A percentile compares a stretch with the other conserved stretches of the same genome.
These are phyloP conservation scores for Diarsia brunnea DNA, from an alignment of 2,888 invertebrate genomes.

Conservation along the genomic window DNA sequence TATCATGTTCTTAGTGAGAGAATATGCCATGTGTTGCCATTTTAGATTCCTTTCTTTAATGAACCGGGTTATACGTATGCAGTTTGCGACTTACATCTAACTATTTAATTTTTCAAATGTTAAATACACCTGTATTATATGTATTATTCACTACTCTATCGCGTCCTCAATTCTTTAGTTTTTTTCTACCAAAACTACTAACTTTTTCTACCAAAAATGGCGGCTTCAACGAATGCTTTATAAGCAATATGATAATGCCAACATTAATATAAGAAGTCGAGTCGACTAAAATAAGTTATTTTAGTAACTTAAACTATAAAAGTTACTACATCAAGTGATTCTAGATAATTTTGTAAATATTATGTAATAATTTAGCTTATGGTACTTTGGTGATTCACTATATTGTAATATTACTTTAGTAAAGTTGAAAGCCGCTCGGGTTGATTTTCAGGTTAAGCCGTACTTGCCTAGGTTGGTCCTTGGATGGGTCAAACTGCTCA, in stretches of 20 bases:
- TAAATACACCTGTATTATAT: no score
- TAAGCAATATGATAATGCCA: slow-evolving; percentile 44
- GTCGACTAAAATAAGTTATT: slow-evolving; percentile 42
- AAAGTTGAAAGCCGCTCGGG: no score
- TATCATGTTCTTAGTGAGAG: no score
- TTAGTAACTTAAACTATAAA: slow-evolving; percentile 41
- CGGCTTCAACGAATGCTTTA: slow-evolving; percentile 32
- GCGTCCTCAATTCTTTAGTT: no score
- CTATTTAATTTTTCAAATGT: no score
- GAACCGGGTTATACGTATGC: no score
- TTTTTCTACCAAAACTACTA: no score
- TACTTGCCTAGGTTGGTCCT: neutral
- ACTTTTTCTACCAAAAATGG: neutral
- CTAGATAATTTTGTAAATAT: slow-evolving; percentile 64
- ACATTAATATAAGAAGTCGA: slow-evolving; percentile 48
- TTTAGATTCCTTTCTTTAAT: no score
- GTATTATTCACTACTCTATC: no score
- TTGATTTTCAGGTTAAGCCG: no score
- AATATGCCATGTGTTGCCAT: no score
- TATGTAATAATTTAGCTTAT: slow-evolving; percentile 50
- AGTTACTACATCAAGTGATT: slow-evolving; percentile 60
- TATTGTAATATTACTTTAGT: neutral
- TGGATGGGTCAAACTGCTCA: neutral
- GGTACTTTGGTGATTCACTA: slow-evolving; percentile 38
- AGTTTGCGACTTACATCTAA: no score